Evolutionary conservation across 2,888 invertebrate genomes (phyloP), one percentile per base, ranked within the genome.

Genomic region (Troilus luridus): DNA sequence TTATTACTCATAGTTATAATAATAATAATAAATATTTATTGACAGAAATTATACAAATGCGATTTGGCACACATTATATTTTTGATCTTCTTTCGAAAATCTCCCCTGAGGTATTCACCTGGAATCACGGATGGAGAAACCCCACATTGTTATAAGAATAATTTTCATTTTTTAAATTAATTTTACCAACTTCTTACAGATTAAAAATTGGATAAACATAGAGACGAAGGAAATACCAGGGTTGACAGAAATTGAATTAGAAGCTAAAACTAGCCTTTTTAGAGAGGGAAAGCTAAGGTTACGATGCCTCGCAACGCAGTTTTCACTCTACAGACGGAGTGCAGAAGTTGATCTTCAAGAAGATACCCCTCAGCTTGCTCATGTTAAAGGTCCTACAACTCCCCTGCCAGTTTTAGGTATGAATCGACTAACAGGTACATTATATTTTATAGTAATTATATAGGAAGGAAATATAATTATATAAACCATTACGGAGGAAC

Each of bases 341-440:
- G 92, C 93, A 54, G 93, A 93, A 81, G 90, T 93, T 7, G 93
- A 93, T 88, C 91, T 93, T n/a, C 92, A 92, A 56, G 93, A 93
- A 91, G 93, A 93, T 92, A 93, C 93, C 27, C 93, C 93, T 0
- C 93, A 93, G 64, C 92, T 93, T 6, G 93, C 93, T 11, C 93
- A 93, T n/a, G 93, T 93, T 91, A 93, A 93, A 91, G 93, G 93
- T 21, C 94, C 94, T 9, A 94, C 94, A 1, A 94, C 90, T 9
- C 90, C 90, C 21, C 85, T 90, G 27, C 90, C 90, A 59, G 85
- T 81, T 27, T 56, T 85, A 60, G 90, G 90, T 90, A 90, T 56
- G 67, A 64, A 41, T 24, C 41, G 21, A 64, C 9, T 24, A 14
- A 41, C 21, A 62, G 62, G 62, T 62, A 19, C 62, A 19, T 62